Evolutionary conservation across 2,113 vertebrate species (phyloP), one percentile per base, ranked within the genome.

Genomic region (Halcyon senegalensis): DNA sequence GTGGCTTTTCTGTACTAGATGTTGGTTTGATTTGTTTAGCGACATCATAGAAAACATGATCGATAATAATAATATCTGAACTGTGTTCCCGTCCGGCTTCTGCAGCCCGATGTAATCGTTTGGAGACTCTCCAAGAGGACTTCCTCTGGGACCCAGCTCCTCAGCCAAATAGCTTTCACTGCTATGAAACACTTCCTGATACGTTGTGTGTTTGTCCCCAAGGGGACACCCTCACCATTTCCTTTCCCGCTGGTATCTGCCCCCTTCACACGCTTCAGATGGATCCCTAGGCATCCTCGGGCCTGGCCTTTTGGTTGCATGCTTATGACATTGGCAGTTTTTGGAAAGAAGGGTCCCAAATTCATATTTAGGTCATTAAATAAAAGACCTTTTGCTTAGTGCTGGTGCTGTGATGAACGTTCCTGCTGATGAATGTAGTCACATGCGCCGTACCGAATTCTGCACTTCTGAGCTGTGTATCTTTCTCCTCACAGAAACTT

Each of bases 91-190:
- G 2, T 72, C 51, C 56, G 78, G 48, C 18, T 86, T 51, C 20
- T 89, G 87, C 75, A 78, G 12, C 46, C 12, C 51, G 17, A 7
- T 84, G 68, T 28, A 84, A 25, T 13, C 19, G 30, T 23, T 44
- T 95, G 94, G 95, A 93, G 62, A 17, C 11, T 5, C 58, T 96
- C 95, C 94, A 96, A 84, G 64, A 72, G 66, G 39, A 93, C 69
- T 94, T 93, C 95, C 96, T 89, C 58, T 87, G 94, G 88, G 93
- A 95, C 4, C 31, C 4, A 1, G 30, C 64, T 81, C 56, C 56
- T 64, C 77, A 84, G 56, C 82, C 75, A 35, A 90, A 75, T 13
- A 89, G 60, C 62, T 89, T 85, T 84, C 69, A 51, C 48, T 81
- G 90, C 76, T 84, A 56, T 51, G 86, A 91, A 89, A 95, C 1